These are phyloP conservation scores for Pagrus major DNA, from an alignment of 2,113 vertebrate genomes.

Conservation along the genomic window DNA sequence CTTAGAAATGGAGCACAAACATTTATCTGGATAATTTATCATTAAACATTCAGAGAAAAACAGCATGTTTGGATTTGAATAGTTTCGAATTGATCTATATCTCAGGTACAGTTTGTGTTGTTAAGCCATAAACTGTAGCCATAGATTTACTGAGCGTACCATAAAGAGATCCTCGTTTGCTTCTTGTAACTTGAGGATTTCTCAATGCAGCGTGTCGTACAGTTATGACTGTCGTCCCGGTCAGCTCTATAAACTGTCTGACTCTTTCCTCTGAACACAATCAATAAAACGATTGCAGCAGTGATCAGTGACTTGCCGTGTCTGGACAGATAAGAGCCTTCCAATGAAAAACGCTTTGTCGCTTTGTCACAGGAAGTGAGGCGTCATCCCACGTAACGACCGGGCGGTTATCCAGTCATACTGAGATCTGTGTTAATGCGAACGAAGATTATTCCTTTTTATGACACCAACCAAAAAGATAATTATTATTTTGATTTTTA, in stretches of 20 bases:
- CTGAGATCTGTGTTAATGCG: not conserved
- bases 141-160: not conserved
- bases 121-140: conserved; percentile 12
- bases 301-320: not conserved
- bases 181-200: not conserved
- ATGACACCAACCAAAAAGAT: no score
- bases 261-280: not conserved
- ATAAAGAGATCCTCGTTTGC: not conserved
- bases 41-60: not conserved
- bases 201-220: not conserved
- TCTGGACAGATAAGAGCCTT: conserved; percentile 35
- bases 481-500: not conserved
- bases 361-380: conserved; percentile 38
- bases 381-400: conserved; percentile 1
- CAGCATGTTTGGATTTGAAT: not conserved
- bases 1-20: not conserved
- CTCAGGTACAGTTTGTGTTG: not conserved
- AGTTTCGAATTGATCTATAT: not conserved
- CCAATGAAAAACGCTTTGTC: not conserved
- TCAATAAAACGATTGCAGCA: conserved; percentile 19
- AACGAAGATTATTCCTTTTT: not conserved
- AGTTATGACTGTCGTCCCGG: not conserved
- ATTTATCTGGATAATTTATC: not conserved
- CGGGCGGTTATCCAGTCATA: not conserved
- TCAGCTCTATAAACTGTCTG: conserved; percentile 34